Conservation (phyloP, 2,888 invertebrate species). For the Drosophila demipolita region DNA sequence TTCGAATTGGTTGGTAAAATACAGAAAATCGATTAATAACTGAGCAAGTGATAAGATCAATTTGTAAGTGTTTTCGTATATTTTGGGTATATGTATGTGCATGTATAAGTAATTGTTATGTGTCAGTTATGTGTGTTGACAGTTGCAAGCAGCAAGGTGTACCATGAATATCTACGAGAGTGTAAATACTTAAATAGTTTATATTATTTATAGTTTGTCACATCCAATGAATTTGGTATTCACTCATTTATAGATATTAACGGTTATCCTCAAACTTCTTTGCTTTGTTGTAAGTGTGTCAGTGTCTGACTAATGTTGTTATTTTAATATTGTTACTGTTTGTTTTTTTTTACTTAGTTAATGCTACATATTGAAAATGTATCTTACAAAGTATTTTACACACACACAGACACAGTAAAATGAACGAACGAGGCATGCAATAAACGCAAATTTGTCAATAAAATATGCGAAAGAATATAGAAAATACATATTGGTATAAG, state of each 20-base stretch:
- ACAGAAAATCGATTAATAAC: slow-evolving; percentile 44
- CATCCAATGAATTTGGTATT: not conserved
- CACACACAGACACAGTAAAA: slow-evolving; percentile 79
- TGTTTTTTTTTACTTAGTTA: slow-evolving; percentile 23
- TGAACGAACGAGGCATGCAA: slow-evolving; percentile 78
- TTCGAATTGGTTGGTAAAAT: slow-evolving; percentile 11
- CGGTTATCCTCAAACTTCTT: not conserved
- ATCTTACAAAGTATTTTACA: slow-evolving; percentile 83
- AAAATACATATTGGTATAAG: slow-evolving; percentile 66
- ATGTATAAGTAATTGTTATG: slow-evolving; percentile 15
- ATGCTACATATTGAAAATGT: slow-evolving; percentile 66
- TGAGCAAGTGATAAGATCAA: slow-evolving; percentile 1
- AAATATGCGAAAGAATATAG: slow-evolving; percentile 65
- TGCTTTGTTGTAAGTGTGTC: slow-evolving; percentile 4
- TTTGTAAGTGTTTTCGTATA: slow-evolving; percentile 39
- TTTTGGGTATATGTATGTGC: slow-evolving; percentile 9
- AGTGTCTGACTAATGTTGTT: slow-evolving; percentile 18
- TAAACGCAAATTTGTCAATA: slow-evolving; percentile 67
- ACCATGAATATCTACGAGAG: slow-evolving; percentile 10
- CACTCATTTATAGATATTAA: not conserved
- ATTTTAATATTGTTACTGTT: slow-evolving; percentile 5
- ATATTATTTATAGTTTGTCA: not conserved
- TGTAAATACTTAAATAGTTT: not conserved
- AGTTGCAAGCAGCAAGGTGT: slow-evolving; percentile 17
- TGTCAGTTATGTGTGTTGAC: slow-evolving; percentile 2